Percentiles rank a stretch among this genome's conserved stretches.
Conservation (phyloP, 2,113 vertebrate genomes). For the Entosphenus tridentatus region DNA sequence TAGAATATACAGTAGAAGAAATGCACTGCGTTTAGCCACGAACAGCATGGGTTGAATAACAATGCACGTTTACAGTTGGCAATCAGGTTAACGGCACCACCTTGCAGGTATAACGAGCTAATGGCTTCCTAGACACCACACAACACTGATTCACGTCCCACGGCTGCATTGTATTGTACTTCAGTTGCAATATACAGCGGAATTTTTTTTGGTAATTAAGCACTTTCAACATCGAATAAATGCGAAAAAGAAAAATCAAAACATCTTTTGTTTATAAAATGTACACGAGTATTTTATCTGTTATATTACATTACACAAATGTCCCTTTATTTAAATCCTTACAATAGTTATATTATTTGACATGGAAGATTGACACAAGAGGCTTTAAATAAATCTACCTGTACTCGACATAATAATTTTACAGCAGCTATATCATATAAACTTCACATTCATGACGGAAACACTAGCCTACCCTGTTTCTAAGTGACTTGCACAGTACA, state of each 20-base stretch:
- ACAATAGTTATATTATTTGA: constrained; percentile 4
- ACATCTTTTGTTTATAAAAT: constrained; percentile 2
- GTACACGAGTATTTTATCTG: constrained; percentile 1
- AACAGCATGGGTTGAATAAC: too few species aligned
- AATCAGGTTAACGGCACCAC: too few species aligned
- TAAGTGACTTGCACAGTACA: not conserved
- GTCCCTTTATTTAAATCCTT: not conserved
- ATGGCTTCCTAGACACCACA: constrained; percentile 3
- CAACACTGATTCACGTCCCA: constrained; percentile 3
- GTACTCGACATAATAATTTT: not conserved
- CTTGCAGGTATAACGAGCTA: not conserved
- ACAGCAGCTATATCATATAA: constrained; percentile 3
- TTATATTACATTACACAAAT: constrained; percentile 5
- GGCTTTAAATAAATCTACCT: constrained; percentile 1
- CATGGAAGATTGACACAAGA: not conserved
- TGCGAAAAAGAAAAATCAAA: not conserved
- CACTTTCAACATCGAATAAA: constrained; percentile 3
- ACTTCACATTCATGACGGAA: constrained; percentile 1
- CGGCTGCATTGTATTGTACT: not conserved
- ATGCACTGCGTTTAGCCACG: too few species aligned
- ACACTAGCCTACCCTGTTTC: constrained; percentile 3
- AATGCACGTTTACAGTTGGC: too few species aligned
- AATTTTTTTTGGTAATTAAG: constrained; percentile 5
- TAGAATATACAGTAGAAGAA: too few species aligned
- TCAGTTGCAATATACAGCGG: not conserved